Evolutionary conservation across 2,113 vertebrate species (phyloP).

Genomic region (Gasterosteus nipponicus): DNA sequence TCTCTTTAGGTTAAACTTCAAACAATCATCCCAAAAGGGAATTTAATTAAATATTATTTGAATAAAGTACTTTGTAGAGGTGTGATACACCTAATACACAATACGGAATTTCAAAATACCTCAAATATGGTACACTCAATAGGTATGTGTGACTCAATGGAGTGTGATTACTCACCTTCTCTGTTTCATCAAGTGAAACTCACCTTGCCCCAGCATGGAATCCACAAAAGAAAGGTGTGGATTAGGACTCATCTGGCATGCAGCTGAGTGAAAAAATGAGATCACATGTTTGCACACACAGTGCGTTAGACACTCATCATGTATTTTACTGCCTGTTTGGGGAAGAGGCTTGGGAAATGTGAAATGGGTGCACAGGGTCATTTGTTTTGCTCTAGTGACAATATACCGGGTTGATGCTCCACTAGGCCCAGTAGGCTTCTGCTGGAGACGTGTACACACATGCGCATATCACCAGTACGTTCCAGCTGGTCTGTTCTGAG

Average conservation of each 20-base stretch:
- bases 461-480: conserved; percentile 17
- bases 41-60: no score
- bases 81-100: not conserved
- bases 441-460: conserved; percentile 25
- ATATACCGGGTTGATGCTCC: conserved; percentile 32
- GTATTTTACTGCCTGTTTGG: conserved; percentile 37
- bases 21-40: not conserved
- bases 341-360: conserved; percentile 36
- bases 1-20: no score
- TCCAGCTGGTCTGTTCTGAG: conserved; percentile 38
- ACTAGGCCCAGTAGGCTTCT: conserved; percentile 24
- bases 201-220: not conserved
- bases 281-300: conserved; percentile 5
- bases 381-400: conserved; percentile 54
- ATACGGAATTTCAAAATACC: not conserved
- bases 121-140: not conserved
- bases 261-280: conserved; percentile 41
- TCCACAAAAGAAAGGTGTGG: conserved; percentile 1
- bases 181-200: conserved; percentile 11
- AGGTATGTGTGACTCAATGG: not conserved
- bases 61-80: not conserved
- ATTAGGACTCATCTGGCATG: conserved; percentile 51
- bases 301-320: conserved; percentile 22
- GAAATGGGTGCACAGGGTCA: conserved; percentile 44
- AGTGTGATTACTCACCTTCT: not conserved